Conservation (phyloP, 1,140 invertebrate species). For the Platyscapa corneri region DNA sequence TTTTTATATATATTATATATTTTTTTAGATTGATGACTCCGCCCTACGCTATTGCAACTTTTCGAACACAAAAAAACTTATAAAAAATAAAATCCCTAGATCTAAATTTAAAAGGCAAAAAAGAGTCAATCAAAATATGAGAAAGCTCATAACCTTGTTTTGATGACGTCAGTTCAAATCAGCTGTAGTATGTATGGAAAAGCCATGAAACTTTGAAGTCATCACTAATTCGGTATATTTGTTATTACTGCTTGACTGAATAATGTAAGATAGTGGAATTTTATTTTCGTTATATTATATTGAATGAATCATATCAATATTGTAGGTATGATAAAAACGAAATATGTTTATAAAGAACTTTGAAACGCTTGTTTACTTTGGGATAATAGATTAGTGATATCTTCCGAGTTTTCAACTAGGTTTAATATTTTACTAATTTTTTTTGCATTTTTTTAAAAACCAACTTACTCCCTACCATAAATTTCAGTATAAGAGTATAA, state of each 20-base stretch:
- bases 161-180: conserved; percentile 46
- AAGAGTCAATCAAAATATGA: background rate
- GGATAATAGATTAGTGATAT: conserved; percentile 14
- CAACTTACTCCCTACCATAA: background rate
- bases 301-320: background rate
- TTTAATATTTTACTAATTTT: background rate
- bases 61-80: background rate
- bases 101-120: background rate
- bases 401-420: background rate
- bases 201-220: background rate
- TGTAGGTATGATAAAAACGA: background rate
- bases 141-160: conserved; percentile 2
- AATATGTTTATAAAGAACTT: background rate
- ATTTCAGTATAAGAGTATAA: background rate
- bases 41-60: too few species aligned
- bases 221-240: background rate
- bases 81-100: background rate
- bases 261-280: too few species aligned
- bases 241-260: background rate
- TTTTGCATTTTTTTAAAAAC: background rate
- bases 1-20: too few species aligned
- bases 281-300: too few species aligned
- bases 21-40: too few species aligned
- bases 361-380: background rate
- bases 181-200: conserved; percentile 3